Conservation (phyloP, 1,140 invertebrate species). For the Sinella curviseta region DNA sequence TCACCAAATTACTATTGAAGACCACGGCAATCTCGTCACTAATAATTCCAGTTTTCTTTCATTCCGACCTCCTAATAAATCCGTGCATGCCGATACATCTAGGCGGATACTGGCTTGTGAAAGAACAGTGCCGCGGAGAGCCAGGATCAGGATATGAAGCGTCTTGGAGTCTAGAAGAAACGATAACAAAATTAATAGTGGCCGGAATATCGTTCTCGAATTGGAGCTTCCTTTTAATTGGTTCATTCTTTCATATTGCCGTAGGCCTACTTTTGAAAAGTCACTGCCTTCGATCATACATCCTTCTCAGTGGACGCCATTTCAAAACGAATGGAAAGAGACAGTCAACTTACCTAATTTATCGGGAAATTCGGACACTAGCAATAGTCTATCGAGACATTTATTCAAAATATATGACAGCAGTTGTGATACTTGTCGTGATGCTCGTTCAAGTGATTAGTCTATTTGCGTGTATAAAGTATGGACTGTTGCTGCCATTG, state of each 20-base stretch:
- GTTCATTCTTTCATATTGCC: background rate
- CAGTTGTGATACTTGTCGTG: background rate
- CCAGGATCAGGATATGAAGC: background rate
- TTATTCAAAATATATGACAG: background rate
- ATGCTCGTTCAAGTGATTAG: background rate
- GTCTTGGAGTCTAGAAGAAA: background rate
- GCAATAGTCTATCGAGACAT: background rate
- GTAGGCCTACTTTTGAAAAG: background rate
- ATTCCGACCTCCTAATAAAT: background rate
- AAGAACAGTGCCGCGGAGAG: background rate
- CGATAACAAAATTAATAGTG: background rate
- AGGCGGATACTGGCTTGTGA: background rate
- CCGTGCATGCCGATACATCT: background rate
- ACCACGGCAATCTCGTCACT: background rate
- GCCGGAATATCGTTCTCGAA: background rate
- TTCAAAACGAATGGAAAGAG: no score
- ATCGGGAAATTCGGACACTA: background rate
- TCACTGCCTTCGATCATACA: background rate
- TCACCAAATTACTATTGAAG: background rate
- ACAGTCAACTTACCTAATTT: background rate
- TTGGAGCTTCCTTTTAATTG: background rate
- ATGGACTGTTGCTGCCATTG: background rate
- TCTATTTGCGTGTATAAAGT: background rate
- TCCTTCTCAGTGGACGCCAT: background rate
- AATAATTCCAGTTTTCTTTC: background rate